A percentile compares a stretch with the other conserved stretches of the same genome.
These are phyloP conservation scores for Thomomys bottae DNA, from an alignment of 2,113 vertebrate genomes.

Conservation along the genomic window DNA sequence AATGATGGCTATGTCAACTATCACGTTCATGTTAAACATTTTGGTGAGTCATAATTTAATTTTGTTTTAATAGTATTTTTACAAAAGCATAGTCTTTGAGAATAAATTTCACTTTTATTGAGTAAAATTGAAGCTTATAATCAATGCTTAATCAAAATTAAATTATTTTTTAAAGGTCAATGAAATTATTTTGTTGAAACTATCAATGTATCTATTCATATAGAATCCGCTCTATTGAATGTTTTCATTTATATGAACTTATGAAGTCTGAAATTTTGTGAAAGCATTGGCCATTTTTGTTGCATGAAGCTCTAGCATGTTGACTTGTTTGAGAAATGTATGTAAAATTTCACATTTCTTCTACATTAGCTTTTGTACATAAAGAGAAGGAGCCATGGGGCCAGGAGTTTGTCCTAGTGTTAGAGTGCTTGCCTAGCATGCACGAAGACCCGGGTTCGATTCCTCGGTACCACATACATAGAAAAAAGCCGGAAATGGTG, in stretches of 20 bases:
- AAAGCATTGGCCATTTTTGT: constrained; percentile 22
- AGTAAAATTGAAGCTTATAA: not conserved
- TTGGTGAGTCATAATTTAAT: constrained; percentile 1
- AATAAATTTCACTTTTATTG: constrained; percentile 4
- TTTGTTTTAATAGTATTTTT: not conserved
- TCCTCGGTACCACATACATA: no score
- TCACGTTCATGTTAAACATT: no score
- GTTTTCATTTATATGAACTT: not conserved
- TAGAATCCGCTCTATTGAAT: constrained; percentile 11
- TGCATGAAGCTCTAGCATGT: not conserved
- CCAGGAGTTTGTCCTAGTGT: no score
- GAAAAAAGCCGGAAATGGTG: no score
- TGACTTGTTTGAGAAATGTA: not conserved
- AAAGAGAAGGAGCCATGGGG: not conserved
- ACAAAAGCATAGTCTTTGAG: constrained; percentile 38
- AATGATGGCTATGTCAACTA: not conserved
- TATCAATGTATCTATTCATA: constrained; percentile 54
- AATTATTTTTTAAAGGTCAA: constrained; percentile 34
- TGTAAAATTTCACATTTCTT: not conserved
- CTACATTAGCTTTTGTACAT: not conserved
- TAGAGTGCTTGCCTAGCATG: no score
- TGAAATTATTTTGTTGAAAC: not conserved
- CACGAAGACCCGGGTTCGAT: no score
- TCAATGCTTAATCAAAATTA: constrained; percentile 51
- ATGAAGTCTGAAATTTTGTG: constrained; percentile 36